Conservation (phyloP, 2,888 invertebrate genomes). For the Gymnocheta viridis region DNA sequence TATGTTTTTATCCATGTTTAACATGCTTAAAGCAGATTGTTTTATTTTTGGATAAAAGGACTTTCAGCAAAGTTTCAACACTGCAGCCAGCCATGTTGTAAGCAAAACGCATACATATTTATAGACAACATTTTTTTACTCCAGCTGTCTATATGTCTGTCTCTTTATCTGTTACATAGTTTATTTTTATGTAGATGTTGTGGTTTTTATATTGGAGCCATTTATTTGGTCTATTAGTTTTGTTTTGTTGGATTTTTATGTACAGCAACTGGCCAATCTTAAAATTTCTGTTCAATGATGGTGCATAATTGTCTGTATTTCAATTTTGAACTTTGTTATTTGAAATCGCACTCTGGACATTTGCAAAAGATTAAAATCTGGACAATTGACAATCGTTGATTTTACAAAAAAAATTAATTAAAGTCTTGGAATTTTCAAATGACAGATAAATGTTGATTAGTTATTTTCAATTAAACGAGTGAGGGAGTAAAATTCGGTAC, state of each 20-base stretch:
- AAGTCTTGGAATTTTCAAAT: background rate
- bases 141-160: slow-evolving; percentile 18
- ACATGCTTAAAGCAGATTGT: slow-evolving; percentile 63
- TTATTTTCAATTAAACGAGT: background rate
- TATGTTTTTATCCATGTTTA: slow-evolving; percentile 63
- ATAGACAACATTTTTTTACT: slow-evolving; percentile 8
- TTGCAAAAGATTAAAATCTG: slow-evolving; percentile 49
- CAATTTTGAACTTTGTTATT: slow-evolving; percentile 52
- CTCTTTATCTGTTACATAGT: slow-evolving; percentile 42
- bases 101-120: slow-evolving; percentile 35
- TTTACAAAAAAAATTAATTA: slow-evolving; percentile 40
- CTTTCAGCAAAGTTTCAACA: slow-evolving; percentile 27
- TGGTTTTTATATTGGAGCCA: slow-evolving; percentile 47
- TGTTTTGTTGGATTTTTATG: slow-evolving; percentile 32
- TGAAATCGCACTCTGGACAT: slow-evolving; percentile 31
- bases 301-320: slow-evolving; percentile 60
- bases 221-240: slow-evolving; percentile 64
- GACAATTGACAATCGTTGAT: slow-evolving; percentile 43
- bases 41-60: slow-evolving; percentile 1
- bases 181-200: slow-evolving; percentile 42
- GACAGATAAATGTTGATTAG: background rate
- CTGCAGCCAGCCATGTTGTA: slow-evolving; percentile 52
- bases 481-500: background rate
- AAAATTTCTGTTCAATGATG: slow-evolving; percentile 58
- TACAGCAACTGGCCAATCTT: slow-evolving; percentile 30